Evolutionary conservation across 2,113 vertebrate genomes (phyloP), one percentile per base, ranked within the genome.

Genomic region (Paraplagusia blochii): DNA sequence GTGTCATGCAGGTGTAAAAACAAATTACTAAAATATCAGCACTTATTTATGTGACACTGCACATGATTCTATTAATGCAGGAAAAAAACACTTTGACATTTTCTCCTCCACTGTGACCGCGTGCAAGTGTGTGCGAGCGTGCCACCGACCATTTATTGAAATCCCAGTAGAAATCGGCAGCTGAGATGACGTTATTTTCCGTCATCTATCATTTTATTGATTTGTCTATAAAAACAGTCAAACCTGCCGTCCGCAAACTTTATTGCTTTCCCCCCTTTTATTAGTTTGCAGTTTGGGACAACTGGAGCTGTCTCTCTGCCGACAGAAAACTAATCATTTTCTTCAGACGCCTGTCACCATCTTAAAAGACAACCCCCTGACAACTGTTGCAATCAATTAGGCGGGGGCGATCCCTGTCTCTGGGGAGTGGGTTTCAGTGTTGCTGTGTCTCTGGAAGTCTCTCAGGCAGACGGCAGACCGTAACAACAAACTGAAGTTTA

Each of bases 161-260:
- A 62, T 66, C 76, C 80, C 85, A 62, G 80, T 50, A 81, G 80
- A 83, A 85, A 87, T 88, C 62, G 76, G 71, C 65, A 78, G 79
- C 77, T 80, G 69, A 84, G 73, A 78, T 71, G 66, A 69, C 70
- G 76, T 88, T 87, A 87, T 88, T 84, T 86, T 88, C 85, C 72
- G 79, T 84, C 86, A 87, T 89, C 80, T 87, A 87, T 88, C 88
- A 88, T 81, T 87, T 85, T 87, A 89, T 88, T 88, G 85, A 88
- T 89, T 88, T 86, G 85, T 87, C 86, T 84, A 87, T 88, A 87
- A 87, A 84, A 87, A 87, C 82, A 86, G 88, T 86, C 81, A 84
- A 85, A 88, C 82, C 83, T 85, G 76, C 83, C 82, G 85, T 86
- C 81, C 86, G 67, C 54, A 60, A 85, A 79, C 82, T 87, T 89